A percentile compares a stretch with the other conserved stretches of the same genome.
These are phyloP conservation scores for Mellivora capensis DNA, from an alignment of 2,113 vertebrate species.

Conservation along the genomic window DNA sequence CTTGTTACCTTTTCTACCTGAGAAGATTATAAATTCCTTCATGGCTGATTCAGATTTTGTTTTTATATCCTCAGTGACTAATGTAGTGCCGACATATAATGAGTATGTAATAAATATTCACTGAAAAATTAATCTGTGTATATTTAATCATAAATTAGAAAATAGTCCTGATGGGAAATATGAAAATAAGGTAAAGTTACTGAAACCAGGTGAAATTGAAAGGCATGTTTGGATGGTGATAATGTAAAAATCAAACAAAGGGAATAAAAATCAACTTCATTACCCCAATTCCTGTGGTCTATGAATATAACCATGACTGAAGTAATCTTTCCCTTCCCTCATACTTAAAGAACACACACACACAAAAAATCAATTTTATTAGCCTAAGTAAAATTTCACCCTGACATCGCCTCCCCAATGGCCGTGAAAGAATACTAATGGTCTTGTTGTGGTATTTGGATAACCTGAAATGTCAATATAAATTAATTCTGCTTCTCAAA, in stretches of 20 bases:
- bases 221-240: neutral
- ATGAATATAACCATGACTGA: neutral
- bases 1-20: neutral
- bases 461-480: constrained; percentile 83
- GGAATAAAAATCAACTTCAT: neutral
- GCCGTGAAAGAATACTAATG: constrained; percentile 77
- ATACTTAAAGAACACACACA: constrained; percentile 32
- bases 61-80: neutral
- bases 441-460: constrained; percentile 79
- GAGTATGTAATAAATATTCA: neutral
- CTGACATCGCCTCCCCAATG: constrained; percentile 78
- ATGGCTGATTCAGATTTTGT: neutral
- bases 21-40: neutral
- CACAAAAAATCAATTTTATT: constrained; percentile 81
- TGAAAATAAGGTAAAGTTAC: neutral
- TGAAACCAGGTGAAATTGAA: neutral
- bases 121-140: neutral
- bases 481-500: constrained; percentile 87
- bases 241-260: neutral
- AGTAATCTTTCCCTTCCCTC: constrained; percentile 56
- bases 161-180: neutral
- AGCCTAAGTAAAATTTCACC: constrained; percentile 81
- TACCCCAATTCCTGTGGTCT: neutral
- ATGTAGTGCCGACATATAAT: neutral
- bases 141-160: neutral